Percentiles rank a stretch among this genome's conserved stretches.
phyloP scores from a whole-genome alignment of 1,140 invertebrate species.

The Trachymyrmex septentrionalis region DNA sequence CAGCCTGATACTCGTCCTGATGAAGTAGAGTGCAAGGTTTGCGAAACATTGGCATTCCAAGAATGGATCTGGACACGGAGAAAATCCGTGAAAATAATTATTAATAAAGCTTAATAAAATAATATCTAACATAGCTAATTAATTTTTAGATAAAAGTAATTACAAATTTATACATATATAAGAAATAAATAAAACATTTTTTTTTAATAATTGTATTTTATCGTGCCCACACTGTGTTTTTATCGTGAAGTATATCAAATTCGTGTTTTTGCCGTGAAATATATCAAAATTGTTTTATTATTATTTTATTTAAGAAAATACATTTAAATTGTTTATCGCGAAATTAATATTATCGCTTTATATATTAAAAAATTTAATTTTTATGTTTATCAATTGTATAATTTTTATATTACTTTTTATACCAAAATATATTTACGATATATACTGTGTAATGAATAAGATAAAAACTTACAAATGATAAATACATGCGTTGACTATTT shows the following conservation, averaged over 20 bases:
- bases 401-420: background rate
- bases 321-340: background rate
- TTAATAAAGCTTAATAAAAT: background rate
- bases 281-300: conserved; percentile 2
- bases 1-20: too few species aligned
- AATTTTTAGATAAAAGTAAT: background rate
- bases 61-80: too few species aligned
- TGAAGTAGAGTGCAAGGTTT: too few species aligned
- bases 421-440: background rate
- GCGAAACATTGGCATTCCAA: too few species aligned
- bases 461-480: background rate
- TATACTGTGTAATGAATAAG: background rate
- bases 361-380: background rate
- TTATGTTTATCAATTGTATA: conserved; percentile 18
- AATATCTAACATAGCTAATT: conserved; percentile 2
- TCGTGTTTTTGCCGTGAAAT: background rate
- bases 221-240: conserved; percentile 20
- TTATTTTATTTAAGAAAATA: background rate
- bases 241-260: background rate
- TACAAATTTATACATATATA: background rate
- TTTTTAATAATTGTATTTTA: conserved; percentile 28
- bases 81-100: background rate
- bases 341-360: background rate
- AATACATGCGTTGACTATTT: conserved; percentile 40
- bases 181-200: background rate